Conservation (phyloP, 2,888 invertebrate genomes). For the Lamellibrachia columna region DNA sequence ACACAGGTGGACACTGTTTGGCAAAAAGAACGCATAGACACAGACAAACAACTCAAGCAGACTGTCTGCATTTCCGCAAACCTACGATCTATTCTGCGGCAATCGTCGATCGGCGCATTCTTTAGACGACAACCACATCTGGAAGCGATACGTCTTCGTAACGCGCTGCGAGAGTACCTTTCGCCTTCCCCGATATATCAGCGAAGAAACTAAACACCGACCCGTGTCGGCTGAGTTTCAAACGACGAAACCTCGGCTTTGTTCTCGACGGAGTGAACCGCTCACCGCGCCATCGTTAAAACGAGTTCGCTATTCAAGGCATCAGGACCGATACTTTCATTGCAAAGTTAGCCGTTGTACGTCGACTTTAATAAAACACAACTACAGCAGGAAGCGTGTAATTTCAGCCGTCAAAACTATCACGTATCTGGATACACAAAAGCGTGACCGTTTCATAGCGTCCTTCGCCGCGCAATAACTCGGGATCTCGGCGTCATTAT, state of each 20-base stretch:
- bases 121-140: not conserved
- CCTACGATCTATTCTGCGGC: not conserved
- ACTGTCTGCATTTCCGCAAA: not conserved
- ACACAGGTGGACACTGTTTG: not conserved
- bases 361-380: not conserved
- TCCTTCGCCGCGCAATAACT: not conserved
- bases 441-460: not conserved
- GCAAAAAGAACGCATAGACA: not conserved
- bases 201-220: not conserved
- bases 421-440: not conserved
- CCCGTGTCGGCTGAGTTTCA: not conserved
- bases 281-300: not conserved
- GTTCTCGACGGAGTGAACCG: not conserved
- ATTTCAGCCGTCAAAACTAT: not conserved
- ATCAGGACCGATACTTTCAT: not conserved
- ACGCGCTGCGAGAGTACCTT: not conserved
- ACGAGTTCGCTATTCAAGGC: not conserved
- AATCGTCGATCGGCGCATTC: not conserved
- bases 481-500: not conserved
- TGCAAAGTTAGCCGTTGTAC: not conserved
- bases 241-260: not conserved
- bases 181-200: not conserved
- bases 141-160: constrained; percentile 11
- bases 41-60: not conserved
- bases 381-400: not conserved